Evolutionary conservation across 1,140 invertebrate genomes (phyloP).

Genomic region (Littorina saxatilis): DNA sequence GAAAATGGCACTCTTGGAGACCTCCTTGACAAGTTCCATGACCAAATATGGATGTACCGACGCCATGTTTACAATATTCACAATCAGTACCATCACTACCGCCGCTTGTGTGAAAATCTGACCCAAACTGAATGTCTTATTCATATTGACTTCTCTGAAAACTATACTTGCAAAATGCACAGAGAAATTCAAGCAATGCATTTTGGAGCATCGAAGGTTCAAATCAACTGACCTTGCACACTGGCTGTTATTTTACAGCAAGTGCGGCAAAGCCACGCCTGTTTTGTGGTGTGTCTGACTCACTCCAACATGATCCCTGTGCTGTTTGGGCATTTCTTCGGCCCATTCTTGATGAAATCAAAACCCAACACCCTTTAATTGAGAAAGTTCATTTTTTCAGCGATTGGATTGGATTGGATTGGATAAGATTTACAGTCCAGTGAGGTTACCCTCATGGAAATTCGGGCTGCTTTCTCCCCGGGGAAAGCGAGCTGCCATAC

Average conservation of each 20-base stretch:
- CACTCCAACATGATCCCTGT: slow-evolving; percentile 42
- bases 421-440: too few relatives aligned
- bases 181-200: slow-evolving; percentile 44
- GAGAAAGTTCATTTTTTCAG: slow-evolving; percentile 55
- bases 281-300: slow-evolving; percentile 47
- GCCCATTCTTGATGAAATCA: slow-evolving; percentile 46
- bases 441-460: too few relatives aligned
- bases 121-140: slow-evolving; percentile 47
- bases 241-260: slow-evolving; percentile 24
- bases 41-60: slow-evolving; percentile 14
- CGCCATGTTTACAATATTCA: slow-evolving; percentile 49
- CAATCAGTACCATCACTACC: slow-evolving; percentile 42
- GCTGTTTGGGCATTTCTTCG: slow-evolving; percentile 54
- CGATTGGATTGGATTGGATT: slow-evolving; percentile 50
- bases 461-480: too few relatives aligned
- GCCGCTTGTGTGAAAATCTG: slow-evolving; percentile 27
- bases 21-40: slow-evolving; percentile 5
- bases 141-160: slow-evolving; percentile 52
- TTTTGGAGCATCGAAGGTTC: not conserved
- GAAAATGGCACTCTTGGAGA: not conserved
- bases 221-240: slow-evolving; percentile 35
- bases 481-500: too few relatives aligned
- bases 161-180: slow-evolving; percentile 17
- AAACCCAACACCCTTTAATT: slow-evolving; percentile 30
- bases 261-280: not conserved